Base-by-base conservation (phyloP, 2,113 vertebrate genomes). In the Rhabdomys dilectus region DNA sequence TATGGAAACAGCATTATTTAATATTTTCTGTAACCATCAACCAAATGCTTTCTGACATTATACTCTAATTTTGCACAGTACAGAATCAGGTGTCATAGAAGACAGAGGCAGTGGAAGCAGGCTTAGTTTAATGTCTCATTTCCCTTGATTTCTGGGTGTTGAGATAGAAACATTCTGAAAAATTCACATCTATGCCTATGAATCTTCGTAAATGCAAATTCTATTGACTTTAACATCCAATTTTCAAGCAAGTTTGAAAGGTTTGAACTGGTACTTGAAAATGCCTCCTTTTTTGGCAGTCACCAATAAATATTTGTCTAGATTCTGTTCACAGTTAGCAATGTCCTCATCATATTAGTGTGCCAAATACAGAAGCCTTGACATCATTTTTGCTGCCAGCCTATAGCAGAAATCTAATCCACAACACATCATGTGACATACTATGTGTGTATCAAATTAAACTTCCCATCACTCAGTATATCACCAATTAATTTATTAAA, bases 1-100 rank as follows among this genome's bases (percentile, higher is more conserved):
- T 78, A 45, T 94, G 94, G 96, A 78, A 95, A 76, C 39, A 94
- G 48, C 75, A 88, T 92, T 56, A 84, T 96, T 97, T 93, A 94
- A 95, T 97, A 96, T 97, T 96, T 97, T 95, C 92, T 94, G 86
- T 66, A 97, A 68, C 70, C 76, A 24, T 97, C 93, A 91, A 56
- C 87, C 78, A 97, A 98, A 97, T 96, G 84, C 53, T 88, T 95
- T 97, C 97, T 98, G 94, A 97, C 95, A 96, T 92, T 95, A 66
- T 86, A 91, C 34, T 94, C 95, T 97, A 91, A 97, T 96, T 96
- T 98, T 96, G 80, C 10, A 77, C 82, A 93, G 91, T 85, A 73
- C 51, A 64, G 88, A 97, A 93, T 96, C 95, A 97, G 75, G 88
- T 96, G 92, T 95, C 93, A 81, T 96, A 94, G 97, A 68, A 97